These are phyloP conservation scores for Acronicta leporina DNA, from an alignment of 2,888 invertebrate genomes.

Conservation along the genomic window DNA sequence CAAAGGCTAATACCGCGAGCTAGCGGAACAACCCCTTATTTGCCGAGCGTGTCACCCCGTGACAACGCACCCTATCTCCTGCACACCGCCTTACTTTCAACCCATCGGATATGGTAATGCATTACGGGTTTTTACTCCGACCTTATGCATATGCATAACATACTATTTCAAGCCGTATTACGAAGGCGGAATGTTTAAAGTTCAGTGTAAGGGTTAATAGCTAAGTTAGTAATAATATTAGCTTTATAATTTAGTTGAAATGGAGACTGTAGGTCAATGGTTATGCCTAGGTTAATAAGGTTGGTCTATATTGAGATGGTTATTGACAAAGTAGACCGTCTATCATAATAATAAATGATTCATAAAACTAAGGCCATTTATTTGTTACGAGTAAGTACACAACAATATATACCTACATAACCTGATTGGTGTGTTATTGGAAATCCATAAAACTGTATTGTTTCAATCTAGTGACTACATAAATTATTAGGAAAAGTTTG, in stretches of 20 bases:
- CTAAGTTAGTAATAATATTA: conserved; percentile 42
- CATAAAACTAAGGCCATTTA: not conserved
- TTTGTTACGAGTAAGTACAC: no score
- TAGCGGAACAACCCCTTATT: conserved; percentile 61
- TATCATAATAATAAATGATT: conserved; percentile 8
- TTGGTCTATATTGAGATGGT: conserved; percentile 17
- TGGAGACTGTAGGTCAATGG: conserved; percentile 31
- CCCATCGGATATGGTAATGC: conserved; percentile 69
- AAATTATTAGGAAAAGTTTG: not conserved
- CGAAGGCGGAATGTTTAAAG: conserved; percentile 9
- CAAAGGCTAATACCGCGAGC: conserved; percentile 64
- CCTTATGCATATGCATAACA: conserved; percentile 25
- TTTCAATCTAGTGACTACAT: not conserved
- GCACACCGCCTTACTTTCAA: conserved; percentile 70
- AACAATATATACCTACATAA: not conserved
- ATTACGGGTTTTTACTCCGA: conserved; percentile 58
- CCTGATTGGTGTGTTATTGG: not conserved
- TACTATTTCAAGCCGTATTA: conserved; percentile 16
- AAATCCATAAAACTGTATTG: not conserved
- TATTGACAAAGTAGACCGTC: conserved; percentile 2
- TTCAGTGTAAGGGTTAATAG: conserved; percentile 12
- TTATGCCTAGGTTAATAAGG: conserved; percentile 24
- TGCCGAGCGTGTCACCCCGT: conserved; percentile 63
- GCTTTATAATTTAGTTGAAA: conserved; percentile 43
- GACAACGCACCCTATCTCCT: conserved; percentile 63